Evolutionary conservation across 2,797 vertebrate genomes (phyloP), one percentile per base, ranked within the genome.

Genomic region (Sebastolobus alascanus): DNA sequence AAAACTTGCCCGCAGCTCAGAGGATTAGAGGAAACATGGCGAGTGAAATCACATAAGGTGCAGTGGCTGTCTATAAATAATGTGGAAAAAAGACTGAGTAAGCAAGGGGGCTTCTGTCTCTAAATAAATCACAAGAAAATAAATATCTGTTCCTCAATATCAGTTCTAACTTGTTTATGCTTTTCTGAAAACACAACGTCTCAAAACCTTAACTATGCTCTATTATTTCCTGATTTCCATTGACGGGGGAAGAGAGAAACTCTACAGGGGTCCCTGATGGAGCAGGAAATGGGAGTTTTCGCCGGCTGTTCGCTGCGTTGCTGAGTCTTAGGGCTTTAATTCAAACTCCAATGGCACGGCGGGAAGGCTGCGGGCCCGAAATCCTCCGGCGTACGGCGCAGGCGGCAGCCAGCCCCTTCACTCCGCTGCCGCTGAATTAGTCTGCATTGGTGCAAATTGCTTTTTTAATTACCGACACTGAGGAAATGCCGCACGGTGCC

Each of bases 381-480:
- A 87, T 83, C 84, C 70, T 69, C 37, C 14, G 4, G 75, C 22
- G 8, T 9, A 11, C 38, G 29, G 75, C 68, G n/a, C 66, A 68
- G 77, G 58, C 79, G 22, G 76, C 80, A 77, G 70, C 68, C 77
- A 40, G 63, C 65, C 73, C 58, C 80, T 85, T 84, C 73, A 35
- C 84, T 81, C 70, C 7, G 69, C 84, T 31, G 83, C 79, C 20
- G 40, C 86, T 74, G 81, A 85, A 86, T 87, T 78, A 16, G 79
- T 90, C 86, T 90, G 84, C 81, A 87, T 84, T 72, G 81, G 83
- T 84, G 86, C 82, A 87, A 94, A 93, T 94, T 86, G 88, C 86
- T 92, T 92, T 90, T 93, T 93, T 94, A 94, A 94, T 94, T 91
- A 94, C 91, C 74, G 89, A 73, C 89, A 55, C 40, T 64, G 84